phyloP scores from a whole-genome alignment of 2,888 invertebrate genomes.

The Labia minor region DNA sequence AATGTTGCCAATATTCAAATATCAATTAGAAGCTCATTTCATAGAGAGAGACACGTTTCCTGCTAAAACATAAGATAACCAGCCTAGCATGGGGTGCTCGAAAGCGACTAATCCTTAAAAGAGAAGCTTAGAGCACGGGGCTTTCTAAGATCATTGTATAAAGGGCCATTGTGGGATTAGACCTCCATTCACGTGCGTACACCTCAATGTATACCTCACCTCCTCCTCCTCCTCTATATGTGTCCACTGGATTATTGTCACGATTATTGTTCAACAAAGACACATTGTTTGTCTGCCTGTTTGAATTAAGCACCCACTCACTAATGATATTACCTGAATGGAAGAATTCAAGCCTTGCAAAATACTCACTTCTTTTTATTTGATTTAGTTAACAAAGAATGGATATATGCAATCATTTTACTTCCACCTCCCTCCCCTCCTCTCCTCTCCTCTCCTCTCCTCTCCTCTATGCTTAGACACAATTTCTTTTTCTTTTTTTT shows the following conservation, averaged over 20 bases:
- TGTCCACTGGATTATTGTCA: not conserved
- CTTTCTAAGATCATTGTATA: not conserved
- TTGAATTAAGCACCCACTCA: not conserved
- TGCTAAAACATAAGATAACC: not conserved
- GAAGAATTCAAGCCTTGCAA: not conserved
- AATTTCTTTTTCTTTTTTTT: too few species aligned
- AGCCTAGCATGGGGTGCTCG: not conserved
- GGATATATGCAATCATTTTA: too few species aligned
- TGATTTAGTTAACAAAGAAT: not conserved
- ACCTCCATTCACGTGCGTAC: not conserved
- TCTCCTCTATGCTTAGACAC: too few species aligned
- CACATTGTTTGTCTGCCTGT: not conserved
- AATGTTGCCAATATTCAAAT: not conserved
- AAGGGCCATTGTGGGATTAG: not conserved
- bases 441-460: too few species aligned
- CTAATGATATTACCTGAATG: not conserved
- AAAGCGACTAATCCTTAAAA: not conserved
- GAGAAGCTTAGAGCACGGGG: not conserved
- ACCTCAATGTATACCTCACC: not conserved
- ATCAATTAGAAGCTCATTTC: slow-evolving; percentile 1
- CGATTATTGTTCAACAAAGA: not conserved
- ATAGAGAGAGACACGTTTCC: not conserved
- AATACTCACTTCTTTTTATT: not conserved
- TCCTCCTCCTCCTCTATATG: not conserved
- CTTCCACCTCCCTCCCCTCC: too few species aligned